A percentile compares a stretch with the other conserved stretches of the same genome.
These are phyloP conservation scores for Corella eumyota DNA, from an alignment of 23 tunicate genomes.

Conservation along the genomic window DNA sequence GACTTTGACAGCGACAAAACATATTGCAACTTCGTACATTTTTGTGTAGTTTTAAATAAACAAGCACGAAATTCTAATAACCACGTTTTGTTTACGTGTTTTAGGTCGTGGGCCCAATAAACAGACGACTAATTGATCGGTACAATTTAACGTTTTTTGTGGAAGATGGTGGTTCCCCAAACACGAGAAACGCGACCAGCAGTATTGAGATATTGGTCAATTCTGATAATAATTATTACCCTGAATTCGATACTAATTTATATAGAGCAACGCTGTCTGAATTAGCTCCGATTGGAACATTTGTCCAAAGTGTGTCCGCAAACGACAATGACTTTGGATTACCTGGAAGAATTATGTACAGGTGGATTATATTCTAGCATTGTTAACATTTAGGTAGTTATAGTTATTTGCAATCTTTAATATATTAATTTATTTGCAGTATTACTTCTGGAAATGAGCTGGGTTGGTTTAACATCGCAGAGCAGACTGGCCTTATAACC, in stretches of 20 bases:
- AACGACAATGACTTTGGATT: conserved; percentile 50
- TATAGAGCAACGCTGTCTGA: conserved; percentile 38
- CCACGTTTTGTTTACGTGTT: neutral
- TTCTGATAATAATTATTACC: conserved; percentile 54
- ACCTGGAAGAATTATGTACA: conserved; percentile 42
- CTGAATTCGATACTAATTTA: conserved; percentile 18
- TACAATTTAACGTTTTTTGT: conserved; percentile 53
- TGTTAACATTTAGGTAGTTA: neutral
- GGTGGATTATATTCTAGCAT: conserved; percentile 11
- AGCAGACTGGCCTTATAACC: conserved; percentile 39
- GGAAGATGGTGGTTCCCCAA: conserved; percentile 23
- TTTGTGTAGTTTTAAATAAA: too few relatives aligned
- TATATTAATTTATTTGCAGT: conserved; percentile 22
- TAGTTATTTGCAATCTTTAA: neutral
- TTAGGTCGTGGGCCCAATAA: conserved; percentile 26
- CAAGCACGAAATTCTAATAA: too few relatives aligned
- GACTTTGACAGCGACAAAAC: too few relatives aligned
- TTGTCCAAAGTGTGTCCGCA: conserved; percentile 41
- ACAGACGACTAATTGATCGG: conserved; percentile 2
- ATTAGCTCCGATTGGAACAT: conserved; percentile 32
- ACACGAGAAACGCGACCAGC: conserved; percentile 15
- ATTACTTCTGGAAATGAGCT: conserved; percentile 37
- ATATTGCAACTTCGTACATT: too few relatives aligned
- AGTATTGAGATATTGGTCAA: conserved; percentile 50
- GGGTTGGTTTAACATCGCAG: conserved; percentile 54